phyloP scores from a whole-genome alignment of 2,888 invertebrate genomes.

The Hydrotaea cyrtoneurina region DNA sequence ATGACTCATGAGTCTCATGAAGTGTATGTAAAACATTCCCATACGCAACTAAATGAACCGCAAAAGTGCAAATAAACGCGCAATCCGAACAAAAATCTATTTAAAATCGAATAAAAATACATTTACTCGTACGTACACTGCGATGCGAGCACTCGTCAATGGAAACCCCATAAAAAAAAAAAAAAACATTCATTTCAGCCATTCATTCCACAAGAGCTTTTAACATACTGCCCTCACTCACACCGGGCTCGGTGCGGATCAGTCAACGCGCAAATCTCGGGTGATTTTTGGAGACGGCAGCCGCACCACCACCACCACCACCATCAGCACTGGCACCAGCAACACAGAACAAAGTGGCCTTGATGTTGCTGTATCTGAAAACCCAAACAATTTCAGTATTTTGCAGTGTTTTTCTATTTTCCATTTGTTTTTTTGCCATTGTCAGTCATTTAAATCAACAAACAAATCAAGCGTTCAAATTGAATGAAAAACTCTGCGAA shows the following conservation, averaged over 20 bases:
- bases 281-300: neutral
- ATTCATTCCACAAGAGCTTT: slow-evolving; percentile 29
- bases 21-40: slow-evolving; percentile 59
- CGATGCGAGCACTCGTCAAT: neutral
- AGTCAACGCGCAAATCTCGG: neutral
- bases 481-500: slow-evolving; percentile 30
- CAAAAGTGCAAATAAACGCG: slow-evolving; percentile 33
- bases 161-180: slow-evolving; percentile 7
- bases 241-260: neutral
- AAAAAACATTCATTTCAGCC: slow-evolving; percentile 1
- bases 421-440: slow-evolving; percentile 7
- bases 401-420: neutral
- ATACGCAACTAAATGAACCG: slow-evolving; percentile 50
- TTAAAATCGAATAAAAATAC: slow-evolving; percentile 39
- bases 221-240: neutral
- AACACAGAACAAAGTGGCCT: slow-evolving; percentile 10
- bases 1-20: slow-evolving; percentile 56
- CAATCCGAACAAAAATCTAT: slow-evolving; percentile 35
- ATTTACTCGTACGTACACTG: slow-evolving; percentile 4
- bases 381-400: slow-evolving; percentile 26
- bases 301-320: neutral
- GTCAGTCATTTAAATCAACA: slow-evolving; percentile 39
- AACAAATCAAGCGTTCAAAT: slow-evolving; percentile 30
- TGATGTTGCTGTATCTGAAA: slow-evolving; percentile 20
- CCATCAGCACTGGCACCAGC: neutral